Evolutionary conservation across 2,797 vertebrate species (phyloP).

Genomic region (Melanotaenia parkinsoni): DNA sequence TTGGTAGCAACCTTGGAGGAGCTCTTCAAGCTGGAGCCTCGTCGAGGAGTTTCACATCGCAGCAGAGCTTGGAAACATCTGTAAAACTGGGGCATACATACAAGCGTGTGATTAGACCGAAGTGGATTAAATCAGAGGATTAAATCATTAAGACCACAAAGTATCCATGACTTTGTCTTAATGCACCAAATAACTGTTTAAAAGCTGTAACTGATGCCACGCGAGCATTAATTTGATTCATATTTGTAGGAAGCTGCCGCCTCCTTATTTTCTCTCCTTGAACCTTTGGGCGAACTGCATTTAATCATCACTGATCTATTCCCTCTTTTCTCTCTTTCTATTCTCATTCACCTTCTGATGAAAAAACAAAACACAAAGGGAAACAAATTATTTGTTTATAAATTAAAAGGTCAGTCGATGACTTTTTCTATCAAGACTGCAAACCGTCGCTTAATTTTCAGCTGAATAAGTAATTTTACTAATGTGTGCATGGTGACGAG

Average conservation of each 20-base stretch:
- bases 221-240: background rate
- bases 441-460: constrained; percentile 11
- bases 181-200: background rate
- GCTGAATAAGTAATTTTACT: background rate
- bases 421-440: constrained; percentile 1
- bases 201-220: background rate
- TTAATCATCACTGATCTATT: constrained; percentile 5
- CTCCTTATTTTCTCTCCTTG: background rate
- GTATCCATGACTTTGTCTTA: background rate
- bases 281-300: constrained; percentile 11
- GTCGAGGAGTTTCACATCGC: constrained; percentile 65
- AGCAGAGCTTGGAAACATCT: constrained; percentile 84
- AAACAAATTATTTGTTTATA: constrained; percentile 8
- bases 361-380: constrained; percentile 2
- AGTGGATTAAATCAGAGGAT: background rate
- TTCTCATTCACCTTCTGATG: constrained; percentile 14
- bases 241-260: background rate
- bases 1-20: constrained; percentile 78
- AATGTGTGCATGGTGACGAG: background rate
- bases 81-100: constrained; percentile 79
- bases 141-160: background rate
- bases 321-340: background rate
- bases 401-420: constrained; percentile 32
- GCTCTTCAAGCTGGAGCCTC: constrained; percentile 75
- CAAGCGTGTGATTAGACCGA: constrained; percentile 28